Base-by-base conservation (phyloP, 2,113 vertebrate genomes). In the Paradoxurus hermaphroditus region DNA sequence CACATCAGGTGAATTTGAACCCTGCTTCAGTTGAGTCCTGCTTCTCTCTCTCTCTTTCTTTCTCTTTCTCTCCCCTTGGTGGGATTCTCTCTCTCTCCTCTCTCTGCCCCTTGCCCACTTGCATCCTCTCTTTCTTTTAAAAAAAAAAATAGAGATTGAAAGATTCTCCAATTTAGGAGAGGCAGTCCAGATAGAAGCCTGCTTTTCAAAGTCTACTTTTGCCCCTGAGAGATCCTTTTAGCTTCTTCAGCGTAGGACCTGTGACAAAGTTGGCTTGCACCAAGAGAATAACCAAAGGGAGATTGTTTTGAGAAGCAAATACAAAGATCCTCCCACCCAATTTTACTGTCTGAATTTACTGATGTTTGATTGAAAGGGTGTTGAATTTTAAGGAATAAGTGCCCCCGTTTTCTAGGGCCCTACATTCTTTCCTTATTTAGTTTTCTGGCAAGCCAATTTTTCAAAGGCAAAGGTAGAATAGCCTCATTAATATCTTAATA, bases 361-460 rank as follows among this genome's bases (percentile, higher is more conserved):
- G 44, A 63, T 23, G 51, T 92, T 90, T 75, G 12, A 36, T 63
- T 93, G 46, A 91, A 75, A 44, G n/a, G 1, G 14, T 36, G 67
- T 44, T 97, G 31, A 75, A 86, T 78, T 93, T 85, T 63, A 91
- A 93, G 36, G 85, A 86, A 63, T n/a, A 75, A 72, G 75, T 59
- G 2, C 31, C 86, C 23, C 29, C 2, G 4, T 59, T 91, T 87
- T 70, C 72, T 31, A 53, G 25, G 15, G 2, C 0, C 51, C 56
- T 92, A 18, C 0, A 79, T 46, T 2, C 41, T 73, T 89, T 90
- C 21, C 11, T 56, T 59, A 59, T 65, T 88, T 73, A 87, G 62
- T 36, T 91, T 88, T 70, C 51, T 19, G 87, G 62, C 23, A 93
- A 90, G 92, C 34, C 2, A 73, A 46, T 75, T 87, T 97, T 92